These are phyloP conservation scores for Paradisaea rubra DNA, from an alignment of 2,113 vertebrate species.

Conservation along the genomic window DNA sequence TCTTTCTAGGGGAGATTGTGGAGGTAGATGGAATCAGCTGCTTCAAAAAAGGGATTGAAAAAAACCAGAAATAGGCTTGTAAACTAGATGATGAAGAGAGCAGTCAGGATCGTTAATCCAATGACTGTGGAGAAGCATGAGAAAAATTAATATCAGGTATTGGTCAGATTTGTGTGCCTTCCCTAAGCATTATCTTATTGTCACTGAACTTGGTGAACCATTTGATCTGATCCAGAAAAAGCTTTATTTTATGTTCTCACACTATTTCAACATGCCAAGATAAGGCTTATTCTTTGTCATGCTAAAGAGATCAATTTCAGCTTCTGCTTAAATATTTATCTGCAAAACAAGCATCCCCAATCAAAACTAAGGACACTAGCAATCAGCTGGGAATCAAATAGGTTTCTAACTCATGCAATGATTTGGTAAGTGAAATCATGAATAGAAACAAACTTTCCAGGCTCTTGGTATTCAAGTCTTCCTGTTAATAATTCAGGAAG, in stretches of 20 bases:
- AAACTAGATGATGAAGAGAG: not conserved
- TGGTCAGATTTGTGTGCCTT: not conserved
- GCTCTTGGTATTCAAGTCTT: not conserved
- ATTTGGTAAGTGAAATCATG: not conserved
- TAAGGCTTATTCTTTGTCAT: not conserved
- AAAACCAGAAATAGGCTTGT: not conserved
- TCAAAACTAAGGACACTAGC: not conserved
- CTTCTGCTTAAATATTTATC: not conserved
- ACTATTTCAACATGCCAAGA: not conserved
- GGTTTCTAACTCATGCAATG: not conserved
- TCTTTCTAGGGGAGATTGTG: not conserved
- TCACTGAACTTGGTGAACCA: not conserved
- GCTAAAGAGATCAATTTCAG: not conserved
- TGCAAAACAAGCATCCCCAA: not conserved
- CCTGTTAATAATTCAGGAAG: not conserved
- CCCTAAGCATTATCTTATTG: not conserved
- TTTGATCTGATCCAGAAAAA: not conserved
- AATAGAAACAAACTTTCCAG: not conserved
- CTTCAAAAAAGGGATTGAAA: not conserved
- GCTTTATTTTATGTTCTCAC: not conserved
- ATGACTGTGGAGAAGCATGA: not conserved
- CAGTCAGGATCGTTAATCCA: not conserved
- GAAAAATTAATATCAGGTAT: not conserved
- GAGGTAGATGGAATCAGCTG: not conserved
- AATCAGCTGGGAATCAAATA: not conserved